These are phyloP conservation scores for Cotesia glomerata DNA, from an alignment of 1,140 invertebrate species.

Conservation along the genomic window DNA sequence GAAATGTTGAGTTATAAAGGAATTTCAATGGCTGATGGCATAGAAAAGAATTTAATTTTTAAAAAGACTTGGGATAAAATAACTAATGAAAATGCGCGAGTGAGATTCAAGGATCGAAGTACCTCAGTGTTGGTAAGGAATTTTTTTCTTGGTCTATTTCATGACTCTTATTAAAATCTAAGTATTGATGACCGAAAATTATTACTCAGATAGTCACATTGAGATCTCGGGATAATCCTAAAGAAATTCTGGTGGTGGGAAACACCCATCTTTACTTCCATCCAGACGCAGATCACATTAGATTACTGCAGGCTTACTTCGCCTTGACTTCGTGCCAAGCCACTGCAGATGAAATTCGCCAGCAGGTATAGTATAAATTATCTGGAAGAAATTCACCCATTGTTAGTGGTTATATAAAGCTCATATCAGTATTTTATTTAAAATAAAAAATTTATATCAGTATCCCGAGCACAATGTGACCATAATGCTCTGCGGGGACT, in stretches of 20 bases:
- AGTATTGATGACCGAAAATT: not conserved
- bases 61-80: constrained; percentile 68
- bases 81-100: constrained; percentile 67
- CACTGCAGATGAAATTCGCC: constrained; percentile 55
- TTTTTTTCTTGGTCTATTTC: not conserved
- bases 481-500: constrained; percentile 82
- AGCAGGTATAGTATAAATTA: constrained; percentile 52
- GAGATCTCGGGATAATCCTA: constrained; percentile 67
- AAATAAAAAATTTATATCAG: constrained; percentile 57
- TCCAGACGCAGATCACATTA: constrained; percentile 85
- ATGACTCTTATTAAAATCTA: not conserved
- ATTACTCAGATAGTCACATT: constrained; percentile 66
- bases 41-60: constrained; percentile 65
- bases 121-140: constrained; percentile 65
- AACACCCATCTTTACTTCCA: constrained; percentile 95
- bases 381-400: not conserved
- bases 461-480: constrained; percentile 65
- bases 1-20: constrained; percentile 54
- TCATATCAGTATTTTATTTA: not conserved
- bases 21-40: constrained; percentile 66
- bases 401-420: too few species aligned
- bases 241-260: constrained; percentile 74
- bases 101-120: constrained; percentile 69
- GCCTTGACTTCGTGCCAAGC: constrained; percentile 67
- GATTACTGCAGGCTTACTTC: constrained; percentile 78